Conservation (phyloP, 2,113 vertebrate species). For the Myotis yumanensis region DNA sequence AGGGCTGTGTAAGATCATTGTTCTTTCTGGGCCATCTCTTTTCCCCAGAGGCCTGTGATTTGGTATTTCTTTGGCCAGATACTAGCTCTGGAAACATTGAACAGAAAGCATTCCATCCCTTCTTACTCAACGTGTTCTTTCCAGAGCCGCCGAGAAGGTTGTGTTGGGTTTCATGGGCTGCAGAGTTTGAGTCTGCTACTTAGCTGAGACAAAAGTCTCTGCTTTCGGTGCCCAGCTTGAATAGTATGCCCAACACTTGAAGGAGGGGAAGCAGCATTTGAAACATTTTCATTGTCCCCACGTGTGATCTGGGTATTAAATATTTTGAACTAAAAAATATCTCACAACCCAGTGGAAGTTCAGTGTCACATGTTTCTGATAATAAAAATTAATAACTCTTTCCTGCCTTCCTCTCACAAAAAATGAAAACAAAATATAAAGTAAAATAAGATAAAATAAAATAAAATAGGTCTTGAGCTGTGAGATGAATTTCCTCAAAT, state of each 20-base stretch:
- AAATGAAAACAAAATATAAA: not conserved
- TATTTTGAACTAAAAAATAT: slow-evolving; percentile 52
- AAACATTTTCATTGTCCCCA: slow-evolving; percentile 41
- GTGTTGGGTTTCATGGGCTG: slow-evolving; percentile 70
- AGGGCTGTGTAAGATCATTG: slow-evolving; percentile 41
- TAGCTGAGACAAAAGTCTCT: not conserved
- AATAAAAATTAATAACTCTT: slow-evolving; percentile 30
- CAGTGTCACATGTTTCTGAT: slow-evolving; percentile 8
- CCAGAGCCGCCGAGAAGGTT: slow-evolving; percentile 77
- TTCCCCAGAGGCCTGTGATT: slow-evolving; percentile 77
- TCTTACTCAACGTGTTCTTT: slow-evolving; percentile 79
- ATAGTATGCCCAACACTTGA: not conserved
- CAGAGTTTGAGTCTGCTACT: not conserved
- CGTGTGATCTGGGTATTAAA: slow-evolving; percentile 6
- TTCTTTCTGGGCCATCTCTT: slow-evolving; percentile 57
- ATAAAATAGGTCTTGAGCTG: not conserved
- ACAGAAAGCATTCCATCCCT: slow-evolving; percentile 72
- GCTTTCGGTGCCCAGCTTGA: not conserved
- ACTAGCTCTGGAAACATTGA: slow-evolving; percentile 80
- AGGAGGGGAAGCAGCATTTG: not conserved
- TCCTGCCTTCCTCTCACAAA: not conserved
- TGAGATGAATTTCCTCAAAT: slow-evolving; percentile 40
- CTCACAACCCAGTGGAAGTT: slow-evolving; percentile 2
- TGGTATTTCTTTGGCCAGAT: slow-evolving; percentile 73
- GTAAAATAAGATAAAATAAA: not conserved